phyloP scores from a whole-genome alignment of 2,797 vertebrate genomes.

The Mastacembelus armatus region DNA sequence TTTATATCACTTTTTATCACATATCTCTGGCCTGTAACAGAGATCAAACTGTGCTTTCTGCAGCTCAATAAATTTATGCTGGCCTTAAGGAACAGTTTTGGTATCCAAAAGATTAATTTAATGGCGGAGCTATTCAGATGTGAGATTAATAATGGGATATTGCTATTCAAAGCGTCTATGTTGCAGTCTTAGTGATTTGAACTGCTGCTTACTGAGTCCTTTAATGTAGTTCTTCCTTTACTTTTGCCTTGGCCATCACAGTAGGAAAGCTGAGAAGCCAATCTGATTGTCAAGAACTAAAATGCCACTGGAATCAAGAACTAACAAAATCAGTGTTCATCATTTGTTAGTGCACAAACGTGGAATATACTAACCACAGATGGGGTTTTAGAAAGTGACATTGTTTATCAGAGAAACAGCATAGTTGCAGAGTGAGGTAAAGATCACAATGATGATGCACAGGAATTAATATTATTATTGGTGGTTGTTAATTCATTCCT shows the following conservation, averaged over 20 bases:
- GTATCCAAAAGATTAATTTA: slow-evolving; percentile 7
- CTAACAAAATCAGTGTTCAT: background rate
- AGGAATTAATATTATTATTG: slow-evolving; percentile 36
- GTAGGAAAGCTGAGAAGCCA: too few relatives aligned
- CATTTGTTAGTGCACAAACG: too few relatives aligned
- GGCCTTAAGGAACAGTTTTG: too few relatives aligned
- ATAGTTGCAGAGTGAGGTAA: slow-evolving; percentile 4
- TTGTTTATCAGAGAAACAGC: background rate
- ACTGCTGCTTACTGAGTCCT: slow-evolving; percentile 10
- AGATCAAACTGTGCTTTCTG: too few relatives aligned
- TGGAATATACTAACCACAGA: background rate
- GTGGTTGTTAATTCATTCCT: slow-evolving; percentile 25
- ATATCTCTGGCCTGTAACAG: too few relatives aligned
- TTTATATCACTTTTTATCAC: too few relatives aligned
- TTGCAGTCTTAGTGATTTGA: slow-evolving; percentile 10
- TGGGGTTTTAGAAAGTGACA: slow-evolving; percentile 6
- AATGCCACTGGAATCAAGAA: background rate
- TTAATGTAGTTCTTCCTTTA: background rate
- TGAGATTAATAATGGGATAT: slow-evolving; percentile 8
- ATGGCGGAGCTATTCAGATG: background rate
- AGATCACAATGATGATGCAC: slow-evolving; percentile 18
- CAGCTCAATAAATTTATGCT: too few relatives aligned
- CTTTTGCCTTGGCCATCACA: too few relatives aligned
- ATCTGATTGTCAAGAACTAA: slow-evolving; percentile 1
- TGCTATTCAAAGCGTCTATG: background rate